Evolutionary conservation across 2,797 vertebrate genomes (phyloP), one percentile per base, ranked within the genome.

Genomic region (Agapornis canus): DNA sequence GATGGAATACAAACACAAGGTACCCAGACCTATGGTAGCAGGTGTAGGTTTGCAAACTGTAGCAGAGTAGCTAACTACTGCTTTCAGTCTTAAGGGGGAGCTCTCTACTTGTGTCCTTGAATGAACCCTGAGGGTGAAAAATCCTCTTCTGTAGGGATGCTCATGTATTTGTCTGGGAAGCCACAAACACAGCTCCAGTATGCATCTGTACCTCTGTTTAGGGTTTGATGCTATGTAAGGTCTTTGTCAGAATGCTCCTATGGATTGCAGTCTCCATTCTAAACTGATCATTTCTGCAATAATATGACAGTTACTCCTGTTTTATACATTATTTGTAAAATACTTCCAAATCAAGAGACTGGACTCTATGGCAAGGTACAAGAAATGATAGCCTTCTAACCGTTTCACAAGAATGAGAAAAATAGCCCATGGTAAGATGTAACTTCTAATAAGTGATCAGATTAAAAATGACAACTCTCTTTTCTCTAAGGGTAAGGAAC

Each of bases 401-500:
- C 22, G 23, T 64, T 86, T 57, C 64, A 84, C 82, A 82, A 75
- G 49, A 86, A 90, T 9, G 26, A 73, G n/a, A 79, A 90, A 75
- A 66, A 89, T 8, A 82, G 78, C 66, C 45, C n/a, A 19, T 29
- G 63, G 63, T 70, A 76, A 83, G 40, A 82, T 7, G 35, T 82
- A 82, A 80, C 42, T 66, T 90, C 52, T 65, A 71, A 25, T 48
- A 48, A 77, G 56, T 43, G 64, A 95, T 87, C 45, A 82, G 52
- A 95, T 89, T 85, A 76, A 93, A 90, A 85, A 63, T 61, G 81
- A 77, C 86, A 95, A 89, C 82, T 87, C 71, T 32, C 60, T 70
- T 89, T 77, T 57, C 75, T 90, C 70, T n/a, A 80, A 86, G 90
- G 64, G 23, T 71, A 82, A 81, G 78, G 78, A 89, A 79, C 17